Evolutionary conservation across 2,797 vertebrate genomes (phyloP).

Genomic region (Eidolon dupreanum): DNA sequence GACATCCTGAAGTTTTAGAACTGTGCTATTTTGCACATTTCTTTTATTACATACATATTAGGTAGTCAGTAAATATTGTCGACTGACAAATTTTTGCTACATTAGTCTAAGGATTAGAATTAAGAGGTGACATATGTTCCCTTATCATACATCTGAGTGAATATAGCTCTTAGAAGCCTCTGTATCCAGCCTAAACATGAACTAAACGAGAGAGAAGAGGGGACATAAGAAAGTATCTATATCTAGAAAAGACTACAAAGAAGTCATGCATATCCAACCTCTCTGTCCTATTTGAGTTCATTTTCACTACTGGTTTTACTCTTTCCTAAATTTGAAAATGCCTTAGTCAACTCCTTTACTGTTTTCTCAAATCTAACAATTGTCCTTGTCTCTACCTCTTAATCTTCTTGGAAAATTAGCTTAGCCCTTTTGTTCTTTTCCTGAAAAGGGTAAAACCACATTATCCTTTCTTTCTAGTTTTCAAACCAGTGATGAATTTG

Average conservation of each 20-base stretch:
- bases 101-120: slow-evolving; percentile 16
- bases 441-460: not conserved
- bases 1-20: not conserved
- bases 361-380: not conserved
- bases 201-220: not conserved
- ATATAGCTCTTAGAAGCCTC: not conserved
- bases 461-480: not conserved
- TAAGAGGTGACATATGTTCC: not conserved
- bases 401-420: not conserved
- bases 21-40: not conserved
- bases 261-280: not conserved
- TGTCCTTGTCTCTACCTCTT: not conserved
- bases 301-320: not conserved
- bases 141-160: not conserved
- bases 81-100: not conserved
- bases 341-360: not conserved
- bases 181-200: not conserved
- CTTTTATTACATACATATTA: not conserved
- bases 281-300: not conserved
- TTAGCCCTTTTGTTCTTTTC: not conserved
- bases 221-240: not conserved
- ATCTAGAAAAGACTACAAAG: not conserved
- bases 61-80: not conserved
- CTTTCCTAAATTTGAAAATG: not conserved
- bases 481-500: not conserved